Percentiles rank a stretch among this genome's conserved stretches.
phyloP scores from a whole-genome alignment of 2,888 invertebrate genomes.

The Melieria omissa region DNA sequence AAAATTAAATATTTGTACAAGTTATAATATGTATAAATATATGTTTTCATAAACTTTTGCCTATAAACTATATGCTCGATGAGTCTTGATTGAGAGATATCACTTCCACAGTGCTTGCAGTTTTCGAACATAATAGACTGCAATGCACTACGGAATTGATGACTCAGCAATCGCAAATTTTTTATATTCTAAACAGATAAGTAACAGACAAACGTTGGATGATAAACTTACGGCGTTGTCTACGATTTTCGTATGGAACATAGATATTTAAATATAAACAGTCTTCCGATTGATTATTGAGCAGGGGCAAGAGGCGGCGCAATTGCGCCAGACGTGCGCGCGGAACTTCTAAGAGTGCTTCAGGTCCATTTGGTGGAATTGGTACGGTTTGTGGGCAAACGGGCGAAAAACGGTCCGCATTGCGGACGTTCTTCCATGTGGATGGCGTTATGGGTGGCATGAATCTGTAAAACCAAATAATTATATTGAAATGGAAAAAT shows the following conservation, averaged over 20 bases:
- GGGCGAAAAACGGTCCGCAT: conserved; percentile 84
- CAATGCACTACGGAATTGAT: conserved; percentile 98
- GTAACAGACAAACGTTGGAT: neutral
- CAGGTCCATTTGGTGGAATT: conserved; percentile 69
- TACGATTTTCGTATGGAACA: conserved; percentile 76
- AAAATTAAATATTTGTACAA: neutral
- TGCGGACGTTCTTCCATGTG: conserved; percentile 83
- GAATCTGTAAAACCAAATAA: conserved; percentile 70
- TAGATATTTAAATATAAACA: conserved; percentile 97
- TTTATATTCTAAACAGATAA: neutral
- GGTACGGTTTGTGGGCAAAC: conserved; percentile 88
- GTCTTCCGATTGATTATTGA: conserved; percentile 96
- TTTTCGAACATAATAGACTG: conserved; percentile 76
- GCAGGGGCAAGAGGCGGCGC: conserved; percentile 82
- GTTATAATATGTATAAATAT: neutral
- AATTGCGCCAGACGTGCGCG: conserved; percentile 86
- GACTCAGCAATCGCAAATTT: conserved; percentile 56
- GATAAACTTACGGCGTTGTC: conserved; percentile 53
- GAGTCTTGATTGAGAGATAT: conserved; percentile 70
- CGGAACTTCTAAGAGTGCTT: conserved; percentile 78
- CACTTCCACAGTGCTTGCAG: conserved; percentile 97
- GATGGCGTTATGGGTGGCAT: conserved; percentile 95
- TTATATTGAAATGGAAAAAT: too few relatives aligned
- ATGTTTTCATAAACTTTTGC: too few relatives aligned
- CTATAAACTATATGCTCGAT: neutral